Conservation (phyloP, 2,888 invertebrate species). For the Parnassius mnemosyne region DNA sequence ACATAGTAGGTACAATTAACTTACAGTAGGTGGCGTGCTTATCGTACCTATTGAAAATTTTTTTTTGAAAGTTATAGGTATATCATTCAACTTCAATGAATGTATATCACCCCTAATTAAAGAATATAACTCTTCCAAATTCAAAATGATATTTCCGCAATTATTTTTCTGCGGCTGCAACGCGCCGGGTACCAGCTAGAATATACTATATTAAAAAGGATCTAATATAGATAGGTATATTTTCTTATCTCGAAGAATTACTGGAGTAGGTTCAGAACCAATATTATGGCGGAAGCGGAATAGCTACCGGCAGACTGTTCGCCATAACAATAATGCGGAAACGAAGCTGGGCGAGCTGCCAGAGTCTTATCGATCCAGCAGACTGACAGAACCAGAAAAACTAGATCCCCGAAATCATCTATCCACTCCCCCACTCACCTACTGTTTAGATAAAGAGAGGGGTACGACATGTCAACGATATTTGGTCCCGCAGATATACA, state of each 20-base stretch:
- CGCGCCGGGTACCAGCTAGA: neutral
- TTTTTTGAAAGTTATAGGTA: too few relatives aligned
- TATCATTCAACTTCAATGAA: too few relatives aligned
- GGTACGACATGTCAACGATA: conserved; percentile 49
- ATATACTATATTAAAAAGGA: conserved; percentile 12
- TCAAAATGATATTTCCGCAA: too few relatives aligned
- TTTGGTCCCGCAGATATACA: conserved; percentile 66
- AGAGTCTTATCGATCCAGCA: conserved; percentile 69
- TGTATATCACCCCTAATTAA: too few relatives aligned
- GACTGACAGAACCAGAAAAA: conserved; percentile 56
- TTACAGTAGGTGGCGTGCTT: too few relatives aligned
- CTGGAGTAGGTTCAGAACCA: conserved; percentile 60
- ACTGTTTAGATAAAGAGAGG: conserved; percentile 42
- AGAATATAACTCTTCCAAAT: too few relatives aligned
- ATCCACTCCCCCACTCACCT: conserved; percentile 48
- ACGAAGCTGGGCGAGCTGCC: conserved; percentile 77
- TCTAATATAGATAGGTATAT: conserved; percentile 38
- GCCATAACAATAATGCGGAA: conserved; percentile 79
- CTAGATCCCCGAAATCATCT: conserved; percentile 61
- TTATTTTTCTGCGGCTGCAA: too few relatives aligned
- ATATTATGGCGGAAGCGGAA: conserved; percentile 65
- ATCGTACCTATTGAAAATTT: too few relatives aligned
- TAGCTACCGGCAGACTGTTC: conserved; percentile 55
- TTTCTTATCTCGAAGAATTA: conserved; percentile 62
- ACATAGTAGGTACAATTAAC: too few relatives aligned